These are phyloP conservation scores for Montipora foliosa DNA, from an alignment of 64 coral and sea anemone species.

Conservation along the genomic window DNA sequence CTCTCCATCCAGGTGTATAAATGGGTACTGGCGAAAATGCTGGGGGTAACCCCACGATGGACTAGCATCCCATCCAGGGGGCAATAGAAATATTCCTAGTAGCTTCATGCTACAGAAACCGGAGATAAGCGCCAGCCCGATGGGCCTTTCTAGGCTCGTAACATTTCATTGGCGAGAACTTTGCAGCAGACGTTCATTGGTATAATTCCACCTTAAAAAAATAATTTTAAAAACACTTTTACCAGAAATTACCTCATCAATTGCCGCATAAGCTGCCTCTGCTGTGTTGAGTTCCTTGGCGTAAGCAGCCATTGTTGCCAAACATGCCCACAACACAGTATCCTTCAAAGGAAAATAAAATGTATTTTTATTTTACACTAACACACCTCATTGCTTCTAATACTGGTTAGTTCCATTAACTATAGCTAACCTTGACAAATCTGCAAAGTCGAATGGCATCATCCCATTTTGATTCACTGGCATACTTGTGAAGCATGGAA, in stretches of 20 bases:
- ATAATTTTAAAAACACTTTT: neutral
- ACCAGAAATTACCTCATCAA: conserved; percentile 86
- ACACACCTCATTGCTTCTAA: neutral
- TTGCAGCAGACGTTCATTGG: no score
- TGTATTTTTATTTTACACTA: neutral
- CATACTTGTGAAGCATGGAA: conserved; percentile 95
- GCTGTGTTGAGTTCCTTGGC: conserved; percentile 96
- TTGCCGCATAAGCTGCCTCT: conserved; percentile 96
- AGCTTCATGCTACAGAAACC: no score
- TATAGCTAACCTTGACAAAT: conserved; percentile 93
- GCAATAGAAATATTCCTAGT: no score
- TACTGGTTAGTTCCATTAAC: neutral
- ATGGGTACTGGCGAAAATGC: no score
- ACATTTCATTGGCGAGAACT: no score
- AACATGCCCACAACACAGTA: conserved; percentile 92
- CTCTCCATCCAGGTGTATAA: no score
- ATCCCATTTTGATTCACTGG: conserved; percentile 90
- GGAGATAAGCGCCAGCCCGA: no score
- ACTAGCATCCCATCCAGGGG: no score
- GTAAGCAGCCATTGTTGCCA: conserved; percentile 98
- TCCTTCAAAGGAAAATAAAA: conserved; percentile 55
- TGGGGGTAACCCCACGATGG: no score
- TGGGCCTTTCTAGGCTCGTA: no score
- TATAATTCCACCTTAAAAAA: no score
- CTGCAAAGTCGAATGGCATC: conserved; percentile 96